Evolutionary conservation across 2,113 vertebrate genomes (phyloP), one percentile per base, ranked within the genome.

Genomic region (Rostratula benghalensis): DNA sequence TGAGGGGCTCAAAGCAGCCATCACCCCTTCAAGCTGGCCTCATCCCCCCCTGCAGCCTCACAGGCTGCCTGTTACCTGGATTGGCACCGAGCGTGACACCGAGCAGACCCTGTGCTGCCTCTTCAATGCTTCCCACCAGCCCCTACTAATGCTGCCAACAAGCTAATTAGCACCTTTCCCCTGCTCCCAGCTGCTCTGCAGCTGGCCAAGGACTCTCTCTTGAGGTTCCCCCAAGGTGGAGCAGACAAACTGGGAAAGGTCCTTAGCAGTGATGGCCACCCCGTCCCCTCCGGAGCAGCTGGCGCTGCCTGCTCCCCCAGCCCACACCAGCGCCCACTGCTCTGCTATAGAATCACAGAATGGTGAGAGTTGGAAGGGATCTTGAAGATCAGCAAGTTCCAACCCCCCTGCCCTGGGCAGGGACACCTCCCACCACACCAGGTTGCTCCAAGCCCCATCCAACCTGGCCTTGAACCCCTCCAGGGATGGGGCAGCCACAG

Each of bases 41-140:
- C 33, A 23, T 28, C 27, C 51, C 48, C 48, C 24, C 28, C 41
- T 0, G 1, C 67, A 41, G 87, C 8, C 64, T 2, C 0, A 2
- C 8, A 7, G 48, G 65, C 78, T 59, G 51, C 67, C 78, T 10
- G 54, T 74, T 84, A 76, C 64, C 60, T 24, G 25, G 60, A 35
- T 50, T 6, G 13, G 60, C n/a, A 41, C 22, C 0, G 2, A 59
- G 84, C 1, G 0, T 3, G 10, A 71, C 77, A 35, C 1, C 1
- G 69, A 80, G 83, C 84, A 95, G 93, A 60, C 23, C 76, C 86
- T 4, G 25, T 0, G 1, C 89, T 69, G 89, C 76, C 78, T 27
- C 25, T 7, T 25, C 82, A 28, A 57, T 91, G 79, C 89, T 10
- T 90, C 87, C 83, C 78, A 43, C 48, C 17, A 69, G 70, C n/a